Evolutionary conservation across 2,797 vertebrate genomes (phyloP).

Genomic region (Bovichtus diacanthus): DNA sequence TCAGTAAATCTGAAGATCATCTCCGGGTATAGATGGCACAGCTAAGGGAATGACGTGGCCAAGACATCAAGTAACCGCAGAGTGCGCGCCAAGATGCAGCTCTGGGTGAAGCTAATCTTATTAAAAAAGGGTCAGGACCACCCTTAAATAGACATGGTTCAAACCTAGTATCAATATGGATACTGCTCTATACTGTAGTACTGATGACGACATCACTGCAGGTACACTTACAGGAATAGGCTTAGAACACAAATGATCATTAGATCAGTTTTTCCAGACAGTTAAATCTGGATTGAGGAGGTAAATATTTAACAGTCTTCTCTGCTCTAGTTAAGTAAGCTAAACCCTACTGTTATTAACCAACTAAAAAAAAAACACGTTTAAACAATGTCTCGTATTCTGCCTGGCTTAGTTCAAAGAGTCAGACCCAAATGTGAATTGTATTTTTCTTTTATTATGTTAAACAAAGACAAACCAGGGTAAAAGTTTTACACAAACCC

Average conservation of each 20-base stretch:
- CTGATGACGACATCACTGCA: constrained; percentile 24
- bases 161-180: constrained; percentile 25
- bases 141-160: constrained; percentile 56
- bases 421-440: background rate
- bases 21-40: background rate
- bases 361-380: too few relatives aligned
- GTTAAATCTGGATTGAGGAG: constrained; percentile 19
- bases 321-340: background rate
- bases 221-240: constrained; percentile 9
- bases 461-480: background rate
- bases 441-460: background rate
- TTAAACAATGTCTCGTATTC: background rate
- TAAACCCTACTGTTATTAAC: background rate
- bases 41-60: constrained; percentile 2
- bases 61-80: constrained; percentile 47
- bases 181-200: background rate
- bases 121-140: constrained; percentile 62
- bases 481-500: background rate
- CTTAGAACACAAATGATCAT: constrained; percentile 4
- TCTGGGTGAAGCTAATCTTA: constrained; percentile 64
- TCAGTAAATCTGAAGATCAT: background rate
- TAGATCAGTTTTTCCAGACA: background rate
- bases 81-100: constrained; percentile 60
- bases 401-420: background rate
- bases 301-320: constrained; percentile 6